Base-by-base conservation (phyloP, 2,888 invertebrate genomes). In the Pocota personata region DNA sequence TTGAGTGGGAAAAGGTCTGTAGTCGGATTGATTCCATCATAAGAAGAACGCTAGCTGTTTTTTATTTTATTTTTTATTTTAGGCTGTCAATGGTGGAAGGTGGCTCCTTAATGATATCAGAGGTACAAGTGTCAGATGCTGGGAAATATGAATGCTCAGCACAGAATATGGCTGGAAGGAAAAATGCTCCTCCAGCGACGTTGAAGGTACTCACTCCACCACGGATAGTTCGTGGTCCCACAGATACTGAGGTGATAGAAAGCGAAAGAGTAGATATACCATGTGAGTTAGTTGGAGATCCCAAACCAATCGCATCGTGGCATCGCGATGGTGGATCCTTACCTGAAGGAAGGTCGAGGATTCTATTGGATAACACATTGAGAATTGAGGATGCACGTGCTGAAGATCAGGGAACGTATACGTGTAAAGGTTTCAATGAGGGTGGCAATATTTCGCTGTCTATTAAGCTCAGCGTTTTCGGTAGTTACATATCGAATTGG, bases 121-220 rank as follows among this genome's bases (percentile, higher is more conserved):
- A 89, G 72, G 88, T 89, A 5, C 88, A 89, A 75, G 87, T 88
- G 1, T 87, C 84, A 6, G 89, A 89, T 66, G 89, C 89, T 21
- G 89, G 89, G 5, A 87, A 87, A 60, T 89, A 89, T 75, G 89
- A 89, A 75, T 89, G 89, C 66, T 89, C 89, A 6, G 89, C 89
- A 37, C 89, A 89, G 79, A 89, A 88, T 87, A 89, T 89, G 88
- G 89, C 89, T 21, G 89, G 89, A 1, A 88, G 87, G 71, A 89
- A 88, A 83, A 88, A 88, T 52, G 80, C 89, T 35, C 88, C 88
- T 2, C 77, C 89, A 10, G 89, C 89, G 7, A 69, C 86, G 40
- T 48, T 89, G 21, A 89, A 89, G 72, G 89, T 89, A 0, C 76
- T 89, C 2, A 88, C 89, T 16, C 89, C 89, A 19, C 89, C 89